Conservation (phyloP, 1,140 invertebrate genomes). For the Scaptomyza montana region DNA sequence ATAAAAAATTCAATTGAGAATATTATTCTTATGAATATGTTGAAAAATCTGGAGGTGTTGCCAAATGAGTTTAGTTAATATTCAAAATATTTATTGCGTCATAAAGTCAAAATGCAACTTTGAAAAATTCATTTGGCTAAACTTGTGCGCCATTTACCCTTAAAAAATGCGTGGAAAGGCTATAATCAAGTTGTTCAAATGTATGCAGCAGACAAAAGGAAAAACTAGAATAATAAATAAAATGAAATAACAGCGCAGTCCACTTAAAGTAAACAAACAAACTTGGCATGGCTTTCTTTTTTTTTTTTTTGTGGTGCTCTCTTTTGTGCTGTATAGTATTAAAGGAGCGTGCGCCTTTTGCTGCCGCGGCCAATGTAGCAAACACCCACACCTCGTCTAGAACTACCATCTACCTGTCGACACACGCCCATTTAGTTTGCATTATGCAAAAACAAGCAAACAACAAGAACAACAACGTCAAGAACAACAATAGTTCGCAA, state of each 20-base stretch:
- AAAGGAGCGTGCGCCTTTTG: slow-evolving; percentile 30
- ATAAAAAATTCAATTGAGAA: no score
- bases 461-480: slow-evolving; percentile 1
- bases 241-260: slow-evolving; percentile 31
- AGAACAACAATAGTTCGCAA: slow-evolving; percentile 22
- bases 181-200: no score
- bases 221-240: slow-evolving; percentile 20
- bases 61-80: no score
- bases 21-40: no score
- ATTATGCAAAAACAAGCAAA: slow-evolving; percentile 30
- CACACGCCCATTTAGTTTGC: slow-evolving; percentile 24
- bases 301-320: slow-evolving; percentile 12
- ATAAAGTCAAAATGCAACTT: no score
- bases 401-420: background rate
- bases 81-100: no score
- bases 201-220: background rate
- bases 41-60: no score
- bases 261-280: slow-evolving; percentile 51
- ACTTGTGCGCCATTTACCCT: no score
- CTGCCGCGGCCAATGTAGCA: slow-evolving; percentile 2
- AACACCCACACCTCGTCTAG: background rate
- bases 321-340: background rate
- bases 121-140: no score
- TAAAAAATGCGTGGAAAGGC: no score
- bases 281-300: slow-evolving; percentile 5